A percentile compares a stretch with the other conserved stretches of the same genome.
These are phyloP conservation scores for Odocoileus hemionus DNA, from an alignment of 2,113 vertebrate genomes.

Conservation along the genomic window DNA sequence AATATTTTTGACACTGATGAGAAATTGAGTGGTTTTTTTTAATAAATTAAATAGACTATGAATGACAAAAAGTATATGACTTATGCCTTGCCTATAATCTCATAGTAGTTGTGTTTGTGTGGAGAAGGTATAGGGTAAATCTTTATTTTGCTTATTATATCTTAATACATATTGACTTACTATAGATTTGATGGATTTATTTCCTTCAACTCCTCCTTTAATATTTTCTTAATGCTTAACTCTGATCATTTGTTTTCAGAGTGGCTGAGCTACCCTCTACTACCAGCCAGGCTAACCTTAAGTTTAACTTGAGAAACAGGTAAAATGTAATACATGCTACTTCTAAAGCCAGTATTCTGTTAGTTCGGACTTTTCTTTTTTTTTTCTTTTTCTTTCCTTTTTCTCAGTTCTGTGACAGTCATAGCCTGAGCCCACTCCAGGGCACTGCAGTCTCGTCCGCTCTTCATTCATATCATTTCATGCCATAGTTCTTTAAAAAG, in stretches of 20 bases:
- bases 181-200: not conserved
- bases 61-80: not conserved
- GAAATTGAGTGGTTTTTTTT: not conserved
- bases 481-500: not conserved
- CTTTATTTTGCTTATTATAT: not conserved
- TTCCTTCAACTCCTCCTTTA: not conserved
- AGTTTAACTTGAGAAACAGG: not conserved
- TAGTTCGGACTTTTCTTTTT: not conserved
- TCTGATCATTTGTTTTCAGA: not conserved
- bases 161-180: not conserved
- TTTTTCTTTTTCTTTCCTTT: not conserved
- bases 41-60: not conserved
- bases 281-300: not conserved
- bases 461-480: not conserved
- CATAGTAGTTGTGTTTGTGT: not conserved
- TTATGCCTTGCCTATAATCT: not conserved
- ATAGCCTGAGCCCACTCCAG: not conserved
- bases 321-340: not conserved
- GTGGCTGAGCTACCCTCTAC: not conserved
- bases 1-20: not conserved
- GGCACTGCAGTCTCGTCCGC: accelerated
- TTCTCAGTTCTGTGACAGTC: not conserved
- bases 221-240: not conserved
- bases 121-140: not conserved
- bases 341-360: not conserved